Evolutionary conservation across 2,888 invertebrate genomes (phyloP).

Genomic region (Galerucella calmariensis): DNA sequence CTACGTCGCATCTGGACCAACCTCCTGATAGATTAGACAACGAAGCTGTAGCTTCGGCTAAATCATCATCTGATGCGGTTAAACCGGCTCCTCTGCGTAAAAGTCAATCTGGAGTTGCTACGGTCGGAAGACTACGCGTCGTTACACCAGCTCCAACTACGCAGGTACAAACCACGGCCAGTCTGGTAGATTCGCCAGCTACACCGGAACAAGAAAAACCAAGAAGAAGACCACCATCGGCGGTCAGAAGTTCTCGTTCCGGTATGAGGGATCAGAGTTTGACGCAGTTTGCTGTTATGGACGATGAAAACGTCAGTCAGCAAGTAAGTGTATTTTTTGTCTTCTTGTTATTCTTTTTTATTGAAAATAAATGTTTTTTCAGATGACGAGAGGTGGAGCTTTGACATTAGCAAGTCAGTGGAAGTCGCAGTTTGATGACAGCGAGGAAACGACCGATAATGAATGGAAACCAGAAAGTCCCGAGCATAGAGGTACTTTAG

Average conservation of each 20-base stretch:
- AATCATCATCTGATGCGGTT: conserved; percentile 64
- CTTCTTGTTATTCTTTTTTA: too few species aligned
- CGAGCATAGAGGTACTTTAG: conserved; percentile 66
- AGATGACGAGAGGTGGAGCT: conserved; percentile 87
- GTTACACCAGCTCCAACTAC: conserved; percentile 64
- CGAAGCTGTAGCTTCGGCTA: conserved; percentile 72
- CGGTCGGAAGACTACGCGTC: conserved; percentile 78
- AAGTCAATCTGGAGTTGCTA: conserved; percentile 71
- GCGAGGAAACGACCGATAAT: conserved; percentile 93
- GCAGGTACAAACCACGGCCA: conserved; percentile 43
- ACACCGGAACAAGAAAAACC: conserved; percentile 61
- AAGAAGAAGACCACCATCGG: conserved; percentile 64
- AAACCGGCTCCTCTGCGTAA: conserved; percentile 62
- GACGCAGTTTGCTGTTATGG: conserved; percentile 91
- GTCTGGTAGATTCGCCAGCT: conserved; percentile 56
- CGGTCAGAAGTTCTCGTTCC: conserved; percentile 63
- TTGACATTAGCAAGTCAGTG: conserved; percentile 92
- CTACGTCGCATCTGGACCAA: conserved; percentile 63
- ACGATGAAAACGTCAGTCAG: conserved; percentile 93
- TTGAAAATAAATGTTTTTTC: conserved; percentile 42
- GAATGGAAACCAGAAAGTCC: conserved; percentile 91
- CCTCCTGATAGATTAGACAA: conserved; percentile 69
- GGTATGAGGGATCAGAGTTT: conserved; percentile 82
- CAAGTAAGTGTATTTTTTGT: conserved; percentile 66
- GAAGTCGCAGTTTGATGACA: conserved; percentile 97